Conservation (phyloP, 2,888 invertebrate species). For the Scaeva pyrastri region DNA sequence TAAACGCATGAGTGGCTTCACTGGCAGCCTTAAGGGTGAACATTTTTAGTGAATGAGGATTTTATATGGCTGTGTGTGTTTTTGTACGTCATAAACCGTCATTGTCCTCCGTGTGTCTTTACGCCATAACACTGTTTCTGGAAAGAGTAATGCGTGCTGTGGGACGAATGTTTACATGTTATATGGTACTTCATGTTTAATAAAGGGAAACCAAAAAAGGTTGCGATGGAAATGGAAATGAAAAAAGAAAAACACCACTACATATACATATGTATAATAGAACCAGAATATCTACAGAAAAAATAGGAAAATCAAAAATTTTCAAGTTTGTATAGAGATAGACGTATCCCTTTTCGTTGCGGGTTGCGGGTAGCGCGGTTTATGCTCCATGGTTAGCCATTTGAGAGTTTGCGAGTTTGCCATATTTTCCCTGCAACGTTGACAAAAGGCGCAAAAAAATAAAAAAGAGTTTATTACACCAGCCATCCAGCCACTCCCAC, state of each 20-base stretch:
- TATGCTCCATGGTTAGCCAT: conserved; percentile 53
- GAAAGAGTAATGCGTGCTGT: conserved; percentile 14
- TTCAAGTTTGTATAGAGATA: not conserved
- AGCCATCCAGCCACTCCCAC: not conserved
- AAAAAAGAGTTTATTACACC: conserved; percentile 21
- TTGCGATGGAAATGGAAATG: too few relatives aligned
- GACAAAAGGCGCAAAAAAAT: conserved; percentile 32
- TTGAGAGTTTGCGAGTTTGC: conserved; percentile 70
- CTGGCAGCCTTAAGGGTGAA: conserved; percentile 64
- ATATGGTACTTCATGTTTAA: conserved; percentile 8
- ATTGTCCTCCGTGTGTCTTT: conserved; percentile 22
- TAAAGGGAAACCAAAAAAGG: not conserved
- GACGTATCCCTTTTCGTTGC: not conserved
- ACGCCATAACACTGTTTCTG: conserved; percentile 16
- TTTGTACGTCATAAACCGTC: not conserved
- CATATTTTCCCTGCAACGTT: conserved; percentile 44
- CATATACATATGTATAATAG: too few relatives aligned
- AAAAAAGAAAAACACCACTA: not conserved
- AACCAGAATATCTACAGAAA: not conserved
- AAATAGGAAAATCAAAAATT: conserved; percentile 20
- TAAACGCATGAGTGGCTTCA: conserved; percentile 69
- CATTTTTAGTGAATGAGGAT: conserved; percentile 56
- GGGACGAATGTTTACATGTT: conserved; percentile 5
- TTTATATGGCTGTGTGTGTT: conserved; percentile 2
- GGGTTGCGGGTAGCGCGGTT: conserved; percentile 20